Evolutionary conservation across 2,113 vertebrate genomes (phyloP).

Genomic region (Eulemur macaco): DNA sequence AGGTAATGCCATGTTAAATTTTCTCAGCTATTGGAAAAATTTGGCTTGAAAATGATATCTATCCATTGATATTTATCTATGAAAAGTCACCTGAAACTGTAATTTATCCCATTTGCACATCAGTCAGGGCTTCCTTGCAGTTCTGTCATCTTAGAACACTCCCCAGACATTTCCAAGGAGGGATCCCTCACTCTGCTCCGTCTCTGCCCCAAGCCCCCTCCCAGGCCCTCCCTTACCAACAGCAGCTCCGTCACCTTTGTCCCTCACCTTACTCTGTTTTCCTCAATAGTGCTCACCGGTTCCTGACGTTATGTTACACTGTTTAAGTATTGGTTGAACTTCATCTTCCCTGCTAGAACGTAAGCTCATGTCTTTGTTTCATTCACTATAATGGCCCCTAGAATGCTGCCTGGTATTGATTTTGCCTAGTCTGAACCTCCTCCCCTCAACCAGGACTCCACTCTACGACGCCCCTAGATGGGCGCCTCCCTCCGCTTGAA

Average conservation of each 20-base stretch:
- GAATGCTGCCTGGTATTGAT: neutral
- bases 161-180: neutral
- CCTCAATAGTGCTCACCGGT: neutral
- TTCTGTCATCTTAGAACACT: neutral
- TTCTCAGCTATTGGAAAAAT: neutral
- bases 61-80: neutral
- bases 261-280: neutral
- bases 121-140: neutral
- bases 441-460: neutral
- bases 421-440: neutral
- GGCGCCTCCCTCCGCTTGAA: no score
- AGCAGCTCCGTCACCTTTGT: neutral
- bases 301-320: neutral
- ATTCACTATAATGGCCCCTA: neutral
- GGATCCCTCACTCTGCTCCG: neutral
- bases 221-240: neutral
- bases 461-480: no score
- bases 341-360: neutral
- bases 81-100: neutral
- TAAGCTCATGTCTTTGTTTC: neutral
- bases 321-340: neutral
- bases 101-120: neutral
- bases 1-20: neutral
- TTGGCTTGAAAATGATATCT: neutral
- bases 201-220: neutral